phyloP scores from a whole-genome alignment of 2,113 vertebrate genomes.

The Paradisaea rubra region DNA sequence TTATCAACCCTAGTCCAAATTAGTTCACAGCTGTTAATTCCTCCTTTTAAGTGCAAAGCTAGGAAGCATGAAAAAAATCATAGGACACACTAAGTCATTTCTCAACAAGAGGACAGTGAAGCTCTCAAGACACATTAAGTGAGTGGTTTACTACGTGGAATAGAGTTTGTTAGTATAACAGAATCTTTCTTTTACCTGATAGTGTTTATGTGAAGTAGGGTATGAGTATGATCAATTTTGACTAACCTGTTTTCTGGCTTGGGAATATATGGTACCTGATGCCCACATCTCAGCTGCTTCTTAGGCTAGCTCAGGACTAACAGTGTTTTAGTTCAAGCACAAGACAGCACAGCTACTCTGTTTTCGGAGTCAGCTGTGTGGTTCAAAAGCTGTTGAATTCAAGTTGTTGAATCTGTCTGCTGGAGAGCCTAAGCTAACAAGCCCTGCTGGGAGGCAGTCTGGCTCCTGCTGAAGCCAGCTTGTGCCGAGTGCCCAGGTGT shows the following conservation, averaged over 20 bases:
- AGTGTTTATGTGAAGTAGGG: neutral
- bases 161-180: neutral
- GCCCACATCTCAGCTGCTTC: neutral
- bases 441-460: neutral
- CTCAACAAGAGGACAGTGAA: neutral
- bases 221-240: neutral
- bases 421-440: neutral
- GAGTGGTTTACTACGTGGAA: neutral
- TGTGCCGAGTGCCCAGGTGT: neutral
- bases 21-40: neutral
- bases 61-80: neutral
- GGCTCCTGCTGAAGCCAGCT: neutral
- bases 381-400: neutral
- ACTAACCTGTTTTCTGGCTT: neutral
- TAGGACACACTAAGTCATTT: neutral
- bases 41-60: neutral
- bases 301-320: neutral
- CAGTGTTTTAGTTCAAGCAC: neutral
- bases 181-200: neutral
- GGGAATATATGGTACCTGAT: fast-evolving
- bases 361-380: neutral
- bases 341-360: neutral
- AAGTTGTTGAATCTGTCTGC: neutral
- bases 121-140: neutral
- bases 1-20: neutral